Evolutionary conservation across 2,888 invertebrate genomes (phyloP).

Genomic region (Conomelus anceps): DNA sequence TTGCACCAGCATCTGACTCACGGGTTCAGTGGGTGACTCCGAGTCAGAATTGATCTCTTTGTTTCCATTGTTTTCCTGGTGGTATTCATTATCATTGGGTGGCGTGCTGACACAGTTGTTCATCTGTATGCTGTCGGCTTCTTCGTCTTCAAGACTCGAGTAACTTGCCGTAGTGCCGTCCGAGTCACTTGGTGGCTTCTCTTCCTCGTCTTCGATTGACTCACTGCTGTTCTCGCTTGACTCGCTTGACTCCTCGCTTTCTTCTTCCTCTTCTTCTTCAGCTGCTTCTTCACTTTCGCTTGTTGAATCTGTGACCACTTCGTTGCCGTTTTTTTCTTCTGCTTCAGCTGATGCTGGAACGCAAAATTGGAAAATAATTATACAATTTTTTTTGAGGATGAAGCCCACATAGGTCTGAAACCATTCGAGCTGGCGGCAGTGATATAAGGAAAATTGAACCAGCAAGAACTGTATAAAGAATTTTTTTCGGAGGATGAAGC

Average conservation of each 20-base stretch:
- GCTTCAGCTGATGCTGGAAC: slow-evolving; percentile 25
- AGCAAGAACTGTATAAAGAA: no score
- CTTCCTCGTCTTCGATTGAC: slow-evolving; percentile 32
- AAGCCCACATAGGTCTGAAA: background rate
- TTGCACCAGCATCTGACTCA: slow-evolving; percentile 26
- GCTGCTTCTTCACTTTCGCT: slow-evolving; percentile 15
- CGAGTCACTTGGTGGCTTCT: slow-evolving; percentile 38
- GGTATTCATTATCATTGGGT: background rate
- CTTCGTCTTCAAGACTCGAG: slow-evolving; percentile 50
- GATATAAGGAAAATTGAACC: no score
- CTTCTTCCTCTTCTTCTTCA: slow-evolving; percentile 27
- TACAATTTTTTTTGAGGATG: no score
- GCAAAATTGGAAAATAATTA: background rate
- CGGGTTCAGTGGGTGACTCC: slow-evolving; percentile 49
- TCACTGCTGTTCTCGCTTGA: slow-evolving; percentile 39
- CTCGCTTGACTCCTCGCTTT: slow-evolving; percentile 24
- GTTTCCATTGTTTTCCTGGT: slow-evolving; percentile 24
- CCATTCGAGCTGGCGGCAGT: background rate
- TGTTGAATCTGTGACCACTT: slow-evolving; percentile 29
- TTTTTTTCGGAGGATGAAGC: no score
- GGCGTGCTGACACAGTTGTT: background rate
- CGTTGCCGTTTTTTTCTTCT: slow-evolving; percentile 33
- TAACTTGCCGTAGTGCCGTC: slow-evolving; percentile 50
- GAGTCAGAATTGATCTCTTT: slow-evolving; percentile 42
- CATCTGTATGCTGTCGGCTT: slow-evolving; percentile 37